Conservation (phyloP, 2,797 vertebrate species). For the Gymnoscopelus microlampas region DNA sequence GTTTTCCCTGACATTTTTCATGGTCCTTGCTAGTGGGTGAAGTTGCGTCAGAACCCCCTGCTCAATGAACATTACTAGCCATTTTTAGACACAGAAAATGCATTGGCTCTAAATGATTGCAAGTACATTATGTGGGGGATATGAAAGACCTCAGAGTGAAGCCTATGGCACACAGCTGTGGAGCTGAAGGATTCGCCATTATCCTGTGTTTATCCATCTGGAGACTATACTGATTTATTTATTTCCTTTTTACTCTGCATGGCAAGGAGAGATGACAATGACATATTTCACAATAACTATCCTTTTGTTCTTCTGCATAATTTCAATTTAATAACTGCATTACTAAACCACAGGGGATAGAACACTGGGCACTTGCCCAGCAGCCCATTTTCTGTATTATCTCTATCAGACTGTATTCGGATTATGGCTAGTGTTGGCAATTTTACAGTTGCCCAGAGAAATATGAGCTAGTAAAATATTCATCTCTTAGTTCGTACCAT, state of each 20-base stretch:
- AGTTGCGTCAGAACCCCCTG: not conserved
- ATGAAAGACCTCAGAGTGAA: not conserved
- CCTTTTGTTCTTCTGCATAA: conserved; percentile 83
- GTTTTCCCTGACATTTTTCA: too few species aligned
- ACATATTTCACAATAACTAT: conserved; percentile 71
- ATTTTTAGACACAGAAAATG: not conserved
- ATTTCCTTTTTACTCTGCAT: conserved; percentile 25
- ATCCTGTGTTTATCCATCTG: conserved; percentile 3
- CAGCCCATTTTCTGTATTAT: conserved; percentile 48
- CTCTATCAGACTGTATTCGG: conserved; percentile 56
- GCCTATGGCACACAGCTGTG: conserved; percentile 13
- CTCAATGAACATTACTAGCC: not conserved
- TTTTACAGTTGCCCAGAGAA: conserved; percentile 48
- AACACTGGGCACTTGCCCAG: conserved; percentile 74
- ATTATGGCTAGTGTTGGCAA: conserved; percentile 57
- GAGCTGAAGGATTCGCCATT: conserved; percentile 17
- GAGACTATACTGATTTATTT: conserved; percentile 20
- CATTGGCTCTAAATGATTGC: not conserved
- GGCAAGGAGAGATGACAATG: conserved; percentile 49
- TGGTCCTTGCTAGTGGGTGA: not conserved
- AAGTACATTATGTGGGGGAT: not conserved
- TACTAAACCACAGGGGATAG: conserved; percentile 72
- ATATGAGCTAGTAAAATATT: conserved; percentile 62
- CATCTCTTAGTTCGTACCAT: conserved; percentile 56
- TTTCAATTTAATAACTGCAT: conserved; percentile 82